Percentiles rank a stretch among this genome's conserved stretches.
phyloP scores from a whole-genome alignment of 1,140 invertebrate genomes.

The Magallana ariakensis region DNA sequence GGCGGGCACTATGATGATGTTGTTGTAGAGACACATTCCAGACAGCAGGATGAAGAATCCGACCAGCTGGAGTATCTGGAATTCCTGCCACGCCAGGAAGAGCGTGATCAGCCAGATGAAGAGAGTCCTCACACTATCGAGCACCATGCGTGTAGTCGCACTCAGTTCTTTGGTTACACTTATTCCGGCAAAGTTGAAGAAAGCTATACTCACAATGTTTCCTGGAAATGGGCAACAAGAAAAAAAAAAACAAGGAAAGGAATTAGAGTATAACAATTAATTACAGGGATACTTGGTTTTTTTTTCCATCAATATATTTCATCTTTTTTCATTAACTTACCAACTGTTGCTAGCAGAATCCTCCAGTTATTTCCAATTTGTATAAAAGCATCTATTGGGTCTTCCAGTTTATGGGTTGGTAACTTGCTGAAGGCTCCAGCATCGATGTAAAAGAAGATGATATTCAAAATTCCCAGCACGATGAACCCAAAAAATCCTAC shows the following conservation, averaged over 20 bases:
- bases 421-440: slow-evolving; percentile 88
- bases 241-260: not conserved
- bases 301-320: not conserved
- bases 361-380: slow-evolving; percentile 87
- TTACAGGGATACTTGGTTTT: not conserved
- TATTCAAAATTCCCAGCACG: slow-evolving; percentile 86
- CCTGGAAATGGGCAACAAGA: slow-evolving; percentile 81
- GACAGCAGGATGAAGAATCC: slow-evolving; percentile 87
- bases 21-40: slow-evolving; percentile 89
- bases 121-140: slow-evolving; percentile 93
- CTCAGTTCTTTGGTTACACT: slow-evolving; percentile 94
- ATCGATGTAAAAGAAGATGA: slow-evolving; percentile 92
- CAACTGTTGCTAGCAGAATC: slow-evolving; percentile 85
- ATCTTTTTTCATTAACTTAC: slow-evolving; percentile 78
- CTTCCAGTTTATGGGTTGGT: slow-evolving; percentile 90
- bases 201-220: slow-evolving; percentile 94
- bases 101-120: slow-evolving; percentile 93
- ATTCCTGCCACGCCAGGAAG: slow-evolving; percentile 85
- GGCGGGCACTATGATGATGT: slow-evolving; percentile 25
- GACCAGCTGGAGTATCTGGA: slow-evolving; percentile 89
- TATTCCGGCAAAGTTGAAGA: slow-evolving; percentile 97
- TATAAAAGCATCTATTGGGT: slow-evolving; percentile 89
- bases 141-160: slow-evolving; percentile 94
- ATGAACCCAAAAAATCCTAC: slow-evolving; percentile 90
- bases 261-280: no score